Evolutionary conservation across 2,888 invertebrate genomes (phyloP), one percentile per base, ranked within the genome.

Genomic region (Salticus scenicus): DNA sequence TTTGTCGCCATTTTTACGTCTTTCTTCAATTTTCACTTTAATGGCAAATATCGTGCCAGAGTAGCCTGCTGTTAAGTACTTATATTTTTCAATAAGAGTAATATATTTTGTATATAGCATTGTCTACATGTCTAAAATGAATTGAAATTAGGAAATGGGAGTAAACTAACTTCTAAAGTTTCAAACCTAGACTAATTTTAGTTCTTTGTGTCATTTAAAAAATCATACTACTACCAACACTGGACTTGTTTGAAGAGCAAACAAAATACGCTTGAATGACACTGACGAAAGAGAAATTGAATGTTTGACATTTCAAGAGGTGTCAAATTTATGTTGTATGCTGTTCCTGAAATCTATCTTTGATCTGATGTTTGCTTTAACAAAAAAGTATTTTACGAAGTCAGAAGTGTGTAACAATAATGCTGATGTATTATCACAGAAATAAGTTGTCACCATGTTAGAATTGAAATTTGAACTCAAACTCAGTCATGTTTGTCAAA

Each of bases 1-100:
- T 70, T 7, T 42, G 42, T 27, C 70, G 37, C 27, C 28, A 42
- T 66, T 70, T 70, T 70, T 70, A 37, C 41, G 27, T 70, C 70
- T 70, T 42, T 24, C 37, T 28, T 14, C 24, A n/a, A n/a, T 70
- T 70, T 70, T 70, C 70, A 7, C 70, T 37, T 17, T 14, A 42
- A 70, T 28, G 17, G 42, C 14, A 42, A 41, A 42, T 70, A 42
- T 70, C 42, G 41, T 42, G 41, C 28, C 28, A 14, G 42, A 28
- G 2, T 37, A 27, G 27, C 42, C 4, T 17, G 28, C 8, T 28
- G 12, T 42, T 8, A 24, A 24, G 24, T 24, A 24, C 57, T 57
- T 57, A 57, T 24, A 7, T 37, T 24, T n/a, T 12, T 57, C 1
- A 14, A 47, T 57, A 5, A n/a, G n/a, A n/a, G n/a, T n/a, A 7